These are phyloP conservation scores for Melipona quadrifasciata DNA, from an alignment of 1,140 invertebrate species.

Conservation along the genomic window DNA sequence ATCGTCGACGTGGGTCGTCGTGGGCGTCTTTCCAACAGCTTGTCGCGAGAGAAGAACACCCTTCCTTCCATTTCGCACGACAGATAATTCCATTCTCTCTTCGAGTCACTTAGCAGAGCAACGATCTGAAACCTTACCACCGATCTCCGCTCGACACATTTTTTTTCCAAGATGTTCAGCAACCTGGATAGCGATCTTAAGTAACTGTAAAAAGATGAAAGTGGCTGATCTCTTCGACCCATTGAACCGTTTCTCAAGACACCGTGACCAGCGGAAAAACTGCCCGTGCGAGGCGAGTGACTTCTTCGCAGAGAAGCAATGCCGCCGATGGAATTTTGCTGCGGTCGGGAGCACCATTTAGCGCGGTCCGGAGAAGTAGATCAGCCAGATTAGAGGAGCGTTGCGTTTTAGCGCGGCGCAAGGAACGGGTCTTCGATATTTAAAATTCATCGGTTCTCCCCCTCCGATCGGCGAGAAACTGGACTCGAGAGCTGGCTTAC, in stretches of 20 bases:
- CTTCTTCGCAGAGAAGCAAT: background rate
- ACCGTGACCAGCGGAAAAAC: background rate
- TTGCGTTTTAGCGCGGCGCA: background rate
- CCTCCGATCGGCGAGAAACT: background rate
- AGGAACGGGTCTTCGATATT: constrained; percentile 38
- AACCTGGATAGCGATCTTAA: too few relatives aligned
- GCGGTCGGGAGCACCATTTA: background rate
- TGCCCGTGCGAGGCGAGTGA: too few relatives aligned
- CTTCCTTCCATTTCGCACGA: background rate
- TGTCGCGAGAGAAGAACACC: background rate
- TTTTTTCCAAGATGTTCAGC: background rate
- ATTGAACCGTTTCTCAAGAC: background rate
- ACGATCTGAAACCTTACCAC: background rate
- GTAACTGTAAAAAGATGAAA: background rate
- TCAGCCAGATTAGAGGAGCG: background rate
- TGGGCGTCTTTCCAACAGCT: constrained; percentile 67
- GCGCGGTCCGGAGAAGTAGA: background rate
- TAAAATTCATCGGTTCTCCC: constrained; percentile 17
- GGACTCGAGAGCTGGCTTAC: constrained; percentile 11
- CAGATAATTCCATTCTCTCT: background rate
- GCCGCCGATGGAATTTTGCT: background rate
- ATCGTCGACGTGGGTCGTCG: constrained; percentile 70
- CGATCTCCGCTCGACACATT: background rate
- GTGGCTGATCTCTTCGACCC: background rate
- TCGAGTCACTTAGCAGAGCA: background rate